Conservation (phyloP, 2,888 invertebrate genomes). For the Diplolepis rosae region DNA sequence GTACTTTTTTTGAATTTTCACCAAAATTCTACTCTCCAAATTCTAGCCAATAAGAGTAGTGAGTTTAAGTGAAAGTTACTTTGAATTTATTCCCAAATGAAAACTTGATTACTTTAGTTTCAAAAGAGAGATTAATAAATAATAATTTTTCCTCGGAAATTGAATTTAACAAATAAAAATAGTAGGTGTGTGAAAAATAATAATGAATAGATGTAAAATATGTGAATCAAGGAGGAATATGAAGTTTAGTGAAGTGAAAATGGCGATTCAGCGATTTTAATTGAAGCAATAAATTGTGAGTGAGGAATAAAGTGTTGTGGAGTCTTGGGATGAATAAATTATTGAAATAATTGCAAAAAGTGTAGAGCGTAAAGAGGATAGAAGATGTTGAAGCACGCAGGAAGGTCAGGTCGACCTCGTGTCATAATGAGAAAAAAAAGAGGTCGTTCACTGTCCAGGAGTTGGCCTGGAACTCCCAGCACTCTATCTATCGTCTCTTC, state of each 20-base stretch:
- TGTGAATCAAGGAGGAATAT: slow-evolving; percentile 3
- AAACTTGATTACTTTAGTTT: too few relatives aligned
- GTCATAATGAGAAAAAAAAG: slow-evolving; percentile 63
- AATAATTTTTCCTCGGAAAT: too few relatives aligned
- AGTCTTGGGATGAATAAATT: not conserved
- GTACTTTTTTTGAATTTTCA: too few relatives aligned
- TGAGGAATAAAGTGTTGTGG: slow-evolving; percentile 4
- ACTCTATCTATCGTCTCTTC: slow-evolving; percentile 61
- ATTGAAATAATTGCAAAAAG: not conserved
- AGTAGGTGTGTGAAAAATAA: too few relatives aligned
- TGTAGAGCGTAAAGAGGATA: slow-evolving; percentile 4
- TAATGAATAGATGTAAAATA: not conserved
- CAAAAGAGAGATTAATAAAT: too few relatives aligned
- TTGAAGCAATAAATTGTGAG: not conserved
- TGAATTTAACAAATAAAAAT: too few relatives aligned
- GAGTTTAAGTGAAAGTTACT: too few relatives aligned
- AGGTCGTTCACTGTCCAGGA: slow-evolving; percentile 68
- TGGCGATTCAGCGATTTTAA: not conserved
- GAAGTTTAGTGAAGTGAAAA: not conserved
- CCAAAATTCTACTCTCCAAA: too few relatives aligned
- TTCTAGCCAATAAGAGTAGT: too few relatives aligned
- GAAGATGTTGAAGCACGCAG: slow-evolving; percentile 67
- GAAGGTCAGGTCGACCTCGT: slow-evolving; percentile 61
- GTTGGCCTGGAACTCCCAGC: slow-evolving; percentile 70
- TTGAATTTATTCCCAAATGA: too few relatives aligned